Percentiles rank a stretch among this genome's conserved stretches.
phyloP scores from a whole-genome alignment of 2,888 invertebrate genomes.

The Polydrusus tereticollis region DNA sequence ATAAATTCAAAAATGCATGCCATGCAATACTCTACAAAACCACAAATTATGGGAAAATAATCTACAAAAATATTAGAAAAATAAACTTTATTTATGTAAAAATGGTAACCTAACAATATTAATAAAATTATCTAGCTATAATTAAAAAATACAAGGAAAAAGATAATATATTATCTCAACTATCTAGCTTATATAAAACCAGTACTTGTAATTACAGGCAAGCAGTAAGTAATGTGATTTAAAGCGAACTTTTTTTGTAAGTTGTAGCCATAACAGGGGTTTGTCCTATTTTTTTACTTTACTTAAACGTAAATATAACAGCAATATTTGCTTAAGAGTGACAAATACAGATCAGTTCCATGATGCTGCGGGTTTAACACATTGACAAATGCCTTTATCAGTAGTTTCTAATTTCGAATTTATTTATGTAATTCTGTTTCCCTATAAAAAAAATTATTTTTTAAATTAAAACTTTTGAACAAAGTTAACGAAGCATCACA shows the following conservation, averaged over 20 bases:
- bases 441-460: too few relatives aligned
- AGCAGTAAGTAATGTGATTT: neutral
- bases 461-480: too few relatives aligned
- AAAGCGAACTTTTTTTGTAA: neutral
- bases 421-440: too few relatives aligned
- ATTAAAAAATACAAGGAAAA: neutral
- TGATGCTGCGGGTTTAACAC: too few relatives aligned
- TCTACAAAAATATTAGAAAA: slow-evolving; percentile 39
- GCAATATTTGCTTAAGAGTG: too few relatives aligned
- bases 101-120: slow-evolving; percentile 31
- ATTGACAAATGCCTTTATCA: too few relatives aligned
- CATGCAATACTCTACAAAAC: slow-evolving; percentile 24
- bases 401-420: too few relatives aligned
- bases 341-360: too few relatives aligned
- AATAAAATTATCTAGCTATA: slow-evolving; percentile 10
- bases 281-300: neutral
- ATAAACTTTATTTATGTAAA: slow-evolving; percentile 43
- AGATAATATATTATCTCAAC: neutral
- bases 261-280: slow-evolving; percentile 20
- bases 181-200: neutral
- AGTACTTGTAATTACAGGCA: neutral
- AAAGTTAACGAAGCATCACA: too few relatives aligned
- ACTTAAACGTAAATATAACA: too few relatives aligned
- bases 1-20: slow-evolving; percentile 13
- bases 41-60: slow-evolving; percentile 39